These are phyloP conservation scores for Saccopteryx leptura DNA, from an alignment of 2,113 vertebrate genomes.

Conservation along the genomic window DNA sequence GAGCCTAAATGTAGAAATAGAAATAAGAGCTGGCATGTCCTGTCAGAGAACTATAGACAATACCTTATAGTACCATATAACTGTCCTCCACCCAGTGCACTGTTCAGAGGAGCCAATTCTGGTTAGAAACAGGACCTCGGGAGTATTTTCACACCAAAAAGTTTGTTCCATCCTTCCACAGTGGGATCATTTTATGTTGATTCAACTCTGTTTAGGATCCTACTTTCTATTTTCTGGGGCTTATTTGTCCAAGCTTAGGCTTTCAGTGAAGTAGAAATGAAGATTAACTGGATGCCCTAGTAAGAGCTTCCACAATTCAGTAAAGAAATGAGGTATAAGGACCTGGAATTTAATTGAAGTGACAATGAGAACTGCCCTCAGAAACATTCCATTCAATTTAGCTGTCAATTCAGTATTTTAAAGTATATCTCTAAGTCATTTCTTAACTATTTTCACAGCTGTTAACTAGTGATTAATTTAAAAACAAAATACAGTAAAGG, in stretches of 20 bases:
- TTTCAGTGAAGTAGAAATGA: not conserved
- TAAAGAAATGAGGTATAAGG: not conserved
- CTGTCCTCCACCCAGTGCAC: accelerated
- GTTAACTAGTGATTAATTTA: not conserved
- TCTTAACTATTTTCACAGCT: not conserved
- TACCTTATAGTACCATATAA: accelerated
- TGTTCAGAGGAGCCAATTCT: not conserved
- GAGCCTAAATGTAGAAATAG: not conserved
- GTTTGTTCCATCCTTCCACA: not conserved
- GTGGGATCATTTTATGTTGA: not conserved
- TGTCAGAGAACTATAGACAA: not conserved
- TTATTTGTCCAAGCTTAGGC: not conserved
- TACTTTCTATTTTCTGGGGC: not conserved
- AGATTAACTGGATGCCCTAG: not conserved
- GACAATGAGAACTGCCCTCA: not conserved
- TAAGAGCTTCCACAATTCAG: not conserved
- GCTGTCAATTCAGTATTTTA: not conserved
- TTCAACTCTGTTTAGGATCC: not conserved
- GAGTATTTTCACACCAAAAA: not conserved
- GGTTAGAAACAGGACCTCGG: not conserved
- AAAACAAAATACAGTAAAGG: not conserved
- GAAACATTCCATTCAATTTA: not conserved
- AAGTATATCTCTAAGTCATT: not conserved
- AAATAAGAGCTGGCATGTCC: not conserved
- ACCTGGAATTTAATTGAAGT: not conserved